Percentiles rank a stretch among this genome's conserved stretches.
These are phyloP conservation scores for Hylyphantes graminicola DNA, from an alignment of 1,140 invertebrate species.

Conservation along the genomic window DNA sequence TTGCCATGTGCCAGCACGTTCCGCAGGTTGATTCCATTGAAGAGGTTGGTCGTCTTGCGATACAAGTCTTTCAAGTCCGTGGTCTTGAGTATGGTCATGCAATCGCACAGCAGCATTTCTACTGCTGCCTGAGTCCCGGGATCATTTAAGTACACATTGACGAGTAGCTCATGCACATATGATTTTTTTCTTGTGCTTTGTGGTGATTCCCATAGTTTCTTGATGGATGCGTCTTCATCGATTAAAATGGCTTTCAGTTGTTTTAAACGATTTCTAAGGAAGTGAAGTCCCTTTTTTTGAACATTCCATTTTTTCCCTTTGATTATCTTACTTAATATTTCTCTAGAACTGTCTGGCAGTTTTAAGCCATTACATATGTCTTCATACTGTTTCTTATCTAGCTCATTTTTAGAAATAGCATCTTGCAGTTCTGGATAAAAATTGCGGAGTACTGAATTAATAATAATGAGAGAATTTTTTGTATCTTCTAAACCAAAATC, in stretches of 20 bases:
- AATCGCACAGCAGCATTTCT: conserved; percentile 40
- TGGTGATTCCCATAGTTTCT: conserved; percentile 11
- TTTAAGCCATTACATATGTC: background rate
- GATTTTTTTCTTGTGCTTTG: background rate
- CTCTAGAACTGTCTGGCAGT: background rate
- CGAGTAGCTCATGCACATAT: background rate
- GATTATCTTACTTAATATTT: background rate
- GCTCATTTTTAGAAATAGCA: background rate
- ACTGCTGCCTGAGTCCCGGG: conserved; percentile 8
- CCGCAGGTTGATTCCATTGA: conserved; percentile 36
- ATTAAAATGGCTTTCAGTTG: conserved; percentile 32
- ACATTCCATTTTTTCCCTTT: background rate
- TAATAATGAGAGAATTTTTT: background rate
- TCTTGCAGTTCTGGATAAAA: background rate
- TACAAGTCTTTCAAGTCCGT: conserved; percentile 16
- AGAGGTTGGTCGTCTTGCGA: conserved; percentile 14
- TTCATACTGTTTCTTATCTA: background rate
- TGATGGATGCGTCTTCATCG: background rate
- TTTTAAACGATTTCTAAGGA: conserved; percentile 8
- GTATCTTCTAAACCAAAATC: background rate
- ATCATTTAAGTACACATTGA: background rate
- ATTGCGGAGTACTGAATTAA: background rate
- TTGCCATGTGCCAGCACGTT: conserved; percentile 16
- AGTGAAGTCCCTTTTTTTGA: background rate
- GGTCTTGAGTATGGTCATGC: conserved; percentile 7